These are phyloP conservation scores for Crypturellus tataupa DNA, from an alignment of 2,797 vertebrate species.

Conservation along the genomic window DNA sequence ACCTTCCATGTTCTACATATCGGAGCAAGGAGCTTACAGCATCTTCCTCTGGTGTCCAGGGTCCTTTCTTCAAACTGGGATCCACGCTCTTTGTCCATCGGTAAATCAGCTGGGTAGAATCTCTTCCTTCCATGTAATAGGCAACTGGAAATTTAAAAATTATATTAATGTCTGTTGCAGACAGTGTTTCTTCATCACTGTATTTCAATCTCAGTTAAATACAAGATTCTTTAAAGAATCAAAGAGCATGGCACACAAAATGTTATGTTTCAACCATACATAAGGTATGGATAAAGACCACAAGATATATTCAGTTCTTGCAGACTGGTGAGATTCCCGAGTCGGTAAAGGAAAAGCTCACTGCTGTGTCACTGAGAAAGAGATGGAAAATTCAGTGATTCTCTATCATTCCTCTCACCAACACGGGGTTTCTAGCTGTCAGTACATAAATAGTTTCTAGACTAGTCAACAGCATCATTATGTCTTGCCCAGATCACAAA, in stretches of 20 bases:
- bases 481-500: not conserved
- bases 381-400: not conserved
- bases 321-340: not conserved
- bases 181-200: not conserved
- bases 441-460: not conserved
- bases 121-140: slow-evolving; percentile 94
- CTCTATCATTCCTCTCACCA: not conserved
- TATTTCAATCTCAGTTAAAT: not conserved
- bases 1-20: not conserved
- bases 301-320: not conserved
- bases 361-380: not conserved
- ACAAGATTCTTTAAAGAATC: not conserved
- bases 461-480: not conserved
- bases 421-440: not conserved
- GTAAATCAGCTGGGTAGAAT: slow-evolving; percentile 88
- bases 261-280: not conserved
- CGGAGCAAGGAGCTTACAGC: slow-evolving; percentile 68
- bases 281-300: not conserved
- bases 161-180: not conserved
- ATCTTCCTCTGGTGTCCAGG: slow-evolving; percentile 90
- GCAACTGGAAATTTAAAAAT: slow-evolving; percentile 82
- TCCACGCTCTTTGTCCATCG: slow-evolving; percentile 92
- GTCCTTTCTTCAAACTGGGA: slow-evolving; percentile 88
- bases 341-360: not conserved
- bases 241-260: accelerated